Percentiles rank a stretch among this genome's conserved stretches.
These are phyloP conservation scores for Onychomys torridus DNA, from an alignment of 2,797 vertebrate genomes.

Conservation along the genomic window DNA sequence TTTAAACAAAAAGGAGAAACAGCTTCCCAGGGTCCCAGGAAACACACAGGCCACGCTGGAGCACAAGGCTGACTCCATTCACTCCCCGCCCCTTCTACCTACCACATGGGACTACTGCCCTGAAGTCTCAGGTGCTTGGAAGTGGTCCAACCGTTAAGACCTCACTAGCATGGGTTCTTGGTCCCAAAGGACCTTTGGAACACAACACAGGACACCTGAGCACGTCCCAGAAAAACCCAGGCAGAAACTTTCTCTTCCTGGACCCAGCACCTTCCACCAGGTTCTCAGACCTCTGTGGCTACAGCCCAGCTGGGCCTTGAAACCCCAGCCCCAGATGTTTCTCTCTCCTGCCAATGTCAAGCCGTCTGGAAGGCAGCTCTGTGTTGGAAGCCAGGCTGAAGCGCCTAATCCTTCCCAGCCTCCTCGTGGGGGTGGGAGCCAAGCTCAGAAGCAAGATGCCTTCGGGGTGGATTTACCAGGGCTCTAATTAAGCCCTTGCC, in stretches of 20 bases:
- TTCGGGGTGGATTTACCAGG: slow-evolving; percentile 81
- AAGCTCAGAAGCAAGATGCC: slow-evolving; percentile 84
- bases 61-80: not conserved
- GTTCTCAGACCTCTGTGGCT: not conserved
- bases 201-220: not conserved
- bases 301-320: not conserved
- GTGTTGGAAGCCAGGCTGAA: not conserved
- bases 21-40: not conserved
- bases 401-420: slow-evolving; percentile 78
- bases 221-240: not conserved
- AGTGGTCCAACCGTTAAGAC: not conserved
- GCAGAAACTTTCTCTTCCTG: not conserved
- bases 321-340: not conserved
- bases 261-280: not conserved
- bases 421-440: slow-evolving; percentile 54
- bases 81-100: not conserved
- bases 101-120: not conserved
- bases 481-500: slow-evolving; percentile 89
- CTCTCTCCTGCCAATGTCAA: not conserved
- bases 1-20: not conserved
- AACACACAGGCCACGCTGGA: rapidly evolving
- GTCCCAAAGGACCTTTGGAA: not conserved
- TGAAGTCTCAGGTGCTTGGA: not conserved
- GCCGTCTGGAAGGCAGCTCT: not conserved
- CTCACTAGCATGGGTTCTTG: not conserved